A percentile compares a stretch with the other conserved stretches of the same genome.
Evolutionary conservation across 2,113 vertebrate species (phyloP).

Genomic region (Thymallus thymallus): DNA sequence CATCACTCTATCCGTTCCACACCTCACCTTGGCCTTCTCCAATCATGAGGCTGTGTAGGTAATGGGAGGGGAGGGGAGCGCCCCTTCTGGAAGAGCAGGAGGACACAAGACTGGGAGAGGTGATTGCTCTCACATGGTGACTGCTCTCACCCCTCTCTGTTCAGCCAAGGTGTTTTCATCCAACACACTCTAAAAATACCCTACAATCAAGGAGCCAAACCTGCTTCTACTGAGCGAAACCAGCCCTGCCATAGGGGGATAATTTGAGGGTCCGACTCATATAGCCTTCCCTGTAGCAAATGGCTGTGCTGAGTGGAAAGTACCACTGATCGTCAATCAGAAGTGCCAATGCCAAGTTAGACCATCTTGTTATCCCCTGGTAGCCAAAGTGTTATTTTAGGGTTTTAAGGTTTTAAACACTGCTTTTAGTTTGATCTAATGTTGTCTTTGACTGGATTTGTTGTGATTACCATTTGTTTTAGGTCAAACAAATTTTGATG

Average conservation of each 20-base stretch:
- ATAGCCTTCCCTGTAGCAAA: neutral
- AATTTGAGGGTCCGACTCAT: no score
- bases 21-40: neutral
- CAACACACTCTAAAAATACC: neutral
- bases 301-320: neutral
- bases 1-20: neutral
- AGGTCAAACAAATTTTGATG: neutral
- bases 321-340: neutral
- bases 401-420: conserved; percentile 1
- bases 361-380: neutral
- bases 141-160: neutral
- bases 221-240: no score
- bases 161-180: neutral
- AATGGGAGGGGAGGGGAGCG: no score
- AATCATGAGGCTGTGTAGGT: no score
- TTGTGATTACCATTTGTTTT: neutral
- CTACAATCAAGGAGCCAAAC: neutral
- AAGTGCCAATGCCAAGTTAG: neutral
- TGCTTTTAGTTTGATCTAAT: neutral
- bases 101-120: neutral
- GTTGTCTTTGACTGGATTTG: conserved; percentile 10
- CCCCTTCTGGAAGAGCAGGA: neutral
- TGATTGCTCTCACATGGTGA: no score
- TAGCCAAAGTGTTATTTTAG: conserved; percentile 24
- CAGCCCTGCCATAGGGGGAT: no score